phyloP scores from a whole-genome alignment of 2,888 invertebrate genomes.

The Eristalis arbustorum region DNA sequence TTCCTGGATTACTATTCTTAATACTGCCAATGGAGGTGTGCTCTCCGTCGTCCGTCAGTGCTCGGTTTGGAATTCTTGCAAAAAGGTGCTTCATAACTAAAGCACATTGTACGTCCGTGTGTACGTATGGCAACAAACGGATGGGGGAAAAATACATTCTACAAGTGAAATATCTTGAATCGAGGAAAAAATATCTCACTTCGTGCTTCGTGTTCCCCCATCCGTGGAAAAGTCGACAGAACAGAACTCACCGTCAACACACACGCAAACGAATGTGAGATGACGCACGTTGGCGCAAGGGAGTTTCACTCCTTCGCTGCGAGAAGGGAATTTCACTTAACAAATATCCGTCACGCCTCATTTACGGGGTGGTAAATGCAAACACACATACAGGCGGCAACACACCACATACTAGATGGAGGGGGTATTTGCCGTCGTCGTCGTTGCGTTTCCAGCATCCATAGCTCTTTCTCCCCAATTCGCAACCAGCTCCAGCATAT shows the following conservation, averaged over 20 bases:
- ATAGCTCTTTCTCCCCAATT: not conserved
- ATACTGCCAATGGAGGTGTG: conserved; percentile 21
- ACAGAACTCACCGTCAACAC: too few relatives aligned
- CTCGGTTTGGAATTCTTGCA: not conserved
- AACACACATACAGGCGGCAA: conserved; percentile 21
- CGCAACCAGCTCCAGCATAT: conserved; percentile 21
- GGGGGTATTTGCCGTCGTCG: conserved; percentile 1
- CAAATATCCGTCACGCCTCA: conserved; percentile 61
- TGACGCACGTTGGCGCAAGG: conserved; percentile 17
- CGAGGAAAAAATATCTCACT: conserved; percentile 13
- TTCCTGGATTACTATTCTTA: conserved; percentile 27
- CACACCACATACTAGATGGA: not conserved
- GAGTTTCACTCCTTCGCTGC: conserved; percentile 16
- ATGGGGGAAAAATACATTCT: conserved; percentile 14
- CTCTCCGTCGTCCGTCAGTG: not conserved
- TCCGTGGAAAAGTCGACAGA: conserved; percentile 12
- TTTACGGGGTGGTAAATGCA: conserved; percentile 53
- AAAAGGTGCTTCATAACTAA: conserved; percentile 43
- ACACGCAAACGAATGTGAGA: conserved; percentile 1
- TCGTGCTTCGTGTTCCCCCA: conserved; percentile 9
- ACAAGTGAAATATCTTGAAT: conserved; percentile 50
- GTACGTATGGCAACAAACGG: not conserved
- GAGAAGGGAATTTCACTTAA: conserved; percentile 51
- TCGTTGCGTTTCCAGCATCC: conserved; percentile 42
- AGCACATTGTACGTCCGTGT: conserved; percentile 1